Base-by-base conservation (phyloP, 2,888 invertebrate genomes). In the Brachynemurus nebulosus region DNA sequence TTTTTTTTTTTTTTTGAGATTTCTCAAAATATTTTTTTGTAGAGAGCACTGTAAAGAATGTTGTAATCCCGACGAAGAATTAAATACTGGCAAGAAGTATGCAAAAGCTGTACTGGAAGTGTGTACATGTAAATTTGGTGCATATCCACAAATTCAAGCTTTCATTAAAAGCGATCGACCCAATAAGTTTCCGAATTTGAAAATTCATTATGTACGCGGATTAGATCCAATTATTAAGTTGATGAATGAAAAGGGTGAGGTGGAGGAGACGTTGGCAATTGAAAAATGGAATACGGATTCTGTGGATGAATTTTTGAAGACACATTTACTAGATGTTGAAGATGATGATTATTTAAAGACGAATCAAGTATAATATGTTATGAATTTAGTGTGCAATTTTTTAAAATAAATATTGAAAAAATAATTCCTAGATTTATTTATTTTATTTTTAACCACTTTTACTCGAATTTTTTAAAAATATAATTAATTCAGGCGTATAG, bases 221-320 rank as follows among this genome's bases (percentile, higher is more conserved):
- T 70, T 93, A 44, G 92, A 96, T 66, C 97, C 97, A 0, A 80
- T 90, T 49, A 91, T 98, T 37, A 89, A 91, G 60, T 68, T 98
- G 40, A 72, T 89, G 53, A 89, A 95, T 59, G 79, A 79, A 48
- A 81, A 81, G 55, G 86, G 84, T 23, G 80, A 85, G 58, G 77
- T 90, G 1, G 78, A 79, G 60, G 92, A 93, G 60, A 80, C 86
- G 17, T 76, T 97, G 20, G 95, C 93, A 42, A 95, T 98, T 59
- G 92, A 93, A 55, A 95, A 95, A 61, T 97, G 97, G 97, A 90
- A 96, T 64, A 97, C 97, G 1, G 96, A 98, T 64, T 88, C 95
- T 0, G 86, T 98, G 3, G 90, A 92, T 61, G 95, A 96, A 63
- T 98, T 96, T 67, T 76, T 98, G 52, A 84, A 81, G 53, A 86